These are phyloP conservation scores for Phengaris alcon DNA, from an alignment of 2,888 invertebrate species.

Conservation along the genomic window DNA sequence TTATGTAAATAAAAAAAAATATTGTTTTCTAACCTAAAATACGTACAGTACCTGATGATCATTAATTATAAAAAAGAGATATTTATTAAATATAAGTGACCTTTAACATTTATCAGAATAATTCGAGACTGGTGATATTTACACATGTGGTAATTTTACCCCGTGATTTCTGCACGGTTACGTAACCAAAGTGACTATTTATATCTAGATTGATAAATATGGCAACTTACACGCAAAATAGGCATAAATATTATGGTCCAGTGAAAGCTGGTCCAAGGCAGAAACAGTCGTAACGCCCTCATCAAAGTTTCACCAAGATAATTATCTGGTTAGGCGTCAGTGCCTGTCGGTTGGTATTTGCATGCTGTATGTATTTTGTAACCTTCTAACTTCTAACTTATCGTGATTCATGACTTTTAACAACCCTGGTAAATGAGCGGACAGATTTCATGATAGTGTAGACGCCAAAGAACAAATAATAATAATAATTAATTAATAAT, in stretches of 20 bases:
- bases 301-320: constrained; percentile 62
- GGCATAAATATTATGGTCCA: constrained; percentile 37
- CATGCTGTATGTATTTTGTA: constrained; percentile 53
- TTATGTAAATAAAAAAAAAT: too few species aligned
- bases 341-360: constrained; percentile 46
- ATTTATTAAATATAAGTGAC: too few species aligned
- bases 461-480: too few species aligned
- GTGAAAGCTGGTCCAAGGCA: constrained; percentile 61
- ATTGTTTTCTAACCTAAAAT: too few species aligned
- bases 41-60: too few species aligned
- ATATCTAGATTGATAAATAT: constrained; percentile 4
- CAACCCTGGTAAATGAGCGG: too few species aligned
- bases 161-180: background rate
- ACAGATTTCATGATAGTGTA: too few species aligned
- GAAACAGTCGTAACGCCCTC: constrained; percentile 52
- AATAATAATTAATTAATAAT: too few species aligned
- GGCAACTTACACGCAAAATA: background rate
- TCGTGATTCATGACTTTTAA: background rate
- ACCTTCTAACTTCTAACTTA: constrained; percentile 13
- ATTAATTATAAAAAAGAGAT: too few species aligned
- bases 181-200: background rate
- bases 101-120: too few species aligned
- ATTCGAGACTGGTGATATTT: too few species aligned
- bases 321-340: constrained; percentile 53
- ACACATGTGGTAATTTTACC: too few species aligned